Base-by-base conservation (phyloP, 1,140 invertebrate genomes). In the Leptinotarsa defecta region DNA sequence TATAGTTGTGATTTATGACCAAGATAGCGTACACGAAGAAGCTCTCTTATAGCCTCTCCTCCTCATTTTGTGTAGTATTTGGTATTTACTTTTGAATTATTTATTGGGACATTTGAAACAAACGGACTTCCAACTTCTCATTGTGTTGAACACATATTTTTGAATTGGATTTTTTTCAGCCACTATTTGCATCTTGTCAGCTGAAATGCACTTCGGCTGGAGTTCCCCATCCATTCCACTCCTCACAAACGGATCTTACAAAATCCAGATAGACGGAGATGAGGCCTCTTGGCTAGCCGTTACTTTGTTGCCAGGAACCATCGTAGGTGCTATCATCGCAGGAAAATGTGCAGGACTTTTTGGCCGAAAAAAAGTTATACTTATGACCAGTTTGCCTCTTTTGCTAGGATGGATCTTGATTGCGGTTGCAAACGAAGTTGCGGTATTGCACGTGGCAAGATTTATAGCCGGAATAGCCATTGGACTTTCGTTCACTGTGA, bases 311-410 rank as follows among this genome's bases (percentile, higher is more conserved):
- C 65, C 88, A 48, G 87, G 87, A 1, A 86, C 87, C 0, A 86
- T 87, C 83, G 78, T 86, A 15, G 88, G 88, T 1, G 85, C 88
- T 0, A 86, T 89, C 67, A 63, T 87, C 2, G 86, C 85, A 19
- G 86, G 86, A 24, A 83, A 80, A 17, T 68, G 88, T 1, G 80
- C 86, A 4, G 89, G 89, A 78, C 85, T 84, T 67, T 84, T 91
- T 68, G 94, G 94, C 8, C 87, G 92, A 20, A 94, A 93, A 85
- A 86, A 85, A 52, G 90, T 92, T 0, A 88, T 95, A 0, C 82
- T 92, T 0, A 76, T 90, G 1, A 87, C 89, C 0, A 86, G 88
- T 0, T 69, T 92, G 1, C 91, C 91, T 0, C 89, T 91, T 78
- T 86, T 91, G 24, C 75, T 90, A 6, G 78, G 79, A 27, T 94